Evolutionary conservation across 2,797 vertebrate species (phyloP).

Genomic region (Malurus splendens): DNA sequence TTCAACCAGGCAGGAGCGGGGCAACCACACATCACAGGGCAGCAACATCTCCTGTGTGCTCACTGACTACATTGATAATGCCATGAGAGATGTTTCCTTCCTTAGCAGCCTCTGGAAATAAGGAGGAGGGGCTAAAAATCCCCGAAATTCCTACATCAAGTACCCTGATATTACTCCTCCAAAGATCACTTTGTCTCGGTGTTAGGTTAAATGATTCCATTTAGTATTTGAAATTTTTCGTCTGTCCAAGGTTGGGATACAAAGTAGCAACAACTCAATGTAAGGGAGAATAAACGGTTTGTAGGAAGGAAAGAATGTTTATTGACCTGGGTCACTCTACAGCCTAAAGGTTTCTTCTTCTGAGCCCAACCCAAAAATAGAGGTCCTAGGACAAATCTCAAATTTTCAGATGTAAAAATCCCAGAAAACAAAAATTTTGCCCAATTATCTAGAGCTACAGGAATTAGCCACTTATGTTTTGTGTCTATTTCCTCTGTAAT

Average conservation of each 20-base stretch:
- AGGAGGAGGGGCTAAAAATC: neutral
- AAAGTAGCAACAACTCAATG: neutral
- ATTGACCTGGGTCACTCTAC: neutral
- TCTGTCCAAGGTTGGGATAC: neutral
- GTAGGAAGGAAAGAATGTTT: neutral
- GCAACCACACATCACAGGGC: neutral
- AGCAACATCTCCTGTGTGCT: neutral
- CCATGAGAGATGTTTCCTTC: neutral
- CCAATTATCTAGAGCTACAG: neutral
- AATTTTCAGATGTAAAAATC: neutral
- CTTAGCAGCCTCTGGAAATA: neutral
- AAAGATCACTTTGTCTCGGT: neutral
- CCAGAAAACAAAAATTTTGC: neutral
- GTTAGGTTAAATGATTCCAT: neutral
- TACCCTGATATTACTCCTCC: neutral
- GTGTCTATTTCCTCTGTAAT: neutral
- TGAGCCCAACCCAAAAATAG: neutral
- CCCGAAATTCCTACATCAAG: neutral
- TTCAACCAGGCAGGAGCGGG: neutral
- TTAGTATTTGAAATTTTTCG: neutral
- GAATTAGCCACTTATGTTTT: neutral
- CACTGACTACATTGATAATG: neutral
- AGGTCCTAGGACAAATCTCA: neutral
- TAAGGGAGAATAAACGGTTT: neutral
- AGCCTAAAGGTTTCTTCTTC: neutral